Conservation (phyloP, 2,888 invertebrate genomes). For the Drosophila pegasa region DNA sequence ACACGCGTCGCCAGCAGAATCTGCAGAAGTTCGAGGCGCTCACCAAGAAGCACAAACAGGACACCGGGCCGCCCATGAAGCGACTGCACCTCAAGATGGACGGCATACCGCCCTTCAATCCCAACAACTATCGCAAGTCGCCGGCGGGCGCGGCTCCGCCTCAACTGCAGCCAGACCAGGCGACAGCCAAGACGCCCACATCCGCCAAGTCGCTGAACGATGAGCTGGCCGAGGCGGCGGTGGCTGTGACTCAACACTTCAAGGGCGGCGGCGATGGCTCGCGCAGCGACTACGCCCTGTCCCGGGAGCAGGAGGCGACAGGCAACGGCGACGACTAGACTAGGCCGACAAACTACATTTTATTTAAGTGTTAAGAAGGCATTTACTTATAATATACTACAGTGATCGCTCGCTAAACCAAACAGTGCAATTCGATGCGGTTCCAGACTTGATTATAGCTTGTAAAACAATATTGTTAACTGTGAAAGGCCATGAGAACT, state of each 20-base stretch:
- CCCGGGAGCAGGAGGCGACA: slow-evolving; percentile 59
- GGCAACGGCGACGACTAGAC: slow-evolving; percentile 38
- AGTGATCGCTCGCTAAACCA: slow-evolving; percentile 8
- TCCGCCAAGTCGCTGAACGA: slow-evolving; percentile 79
- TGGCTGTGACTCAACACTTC: slow-evolving; percentile 62
- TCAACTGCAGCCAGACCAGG: slow-evolving; percentile 30
- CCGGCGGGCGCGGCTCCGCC: slow-evolving; percentile 83
- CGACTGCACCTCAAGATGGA: slow-evolving; percentile 84
- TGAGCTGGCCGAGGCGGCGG: slow-evolving; percentile 71
- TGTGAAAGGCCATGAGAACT: not conserved
- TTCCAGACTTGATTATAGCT: not conserved
- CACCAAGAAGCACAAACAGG: slow-evolving; percentile 83
- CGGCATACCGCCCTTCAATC: slow-evolving; percentile 85
- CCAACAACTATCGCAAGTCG: slow-evolving; percentile 86
- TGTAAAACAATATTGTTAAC: not conserved
- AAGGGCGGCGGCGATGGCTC: slow-evolving; percentile 65
- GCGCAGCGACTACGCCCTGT: slow-evolving; percentile 69
- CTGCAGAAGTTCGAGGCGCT: slow-evolving; percentile 83
- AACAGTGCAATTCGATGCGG: not conserved
- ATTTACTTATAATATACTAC: slow-evolving; percentile 43
- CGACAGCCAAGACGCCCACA: slow-evolving; percentile 84
- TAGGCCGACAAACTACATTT: slow-evolving; percentile 1
- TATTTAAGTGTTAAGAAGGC: slow-evolving; percentile 46
- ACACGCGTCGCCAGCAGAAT: slow-evolving; percentile 83
- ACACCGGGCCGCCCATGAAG: slow-evolving; percentile 84